Percentiles rank a stretch among this genome's conserved stretches.
These are phyloP conservation scores for Bettongia penicillata DNA, from an alignment of 2,113 vertebrate species.

Conservation along the genomic window DNA sequence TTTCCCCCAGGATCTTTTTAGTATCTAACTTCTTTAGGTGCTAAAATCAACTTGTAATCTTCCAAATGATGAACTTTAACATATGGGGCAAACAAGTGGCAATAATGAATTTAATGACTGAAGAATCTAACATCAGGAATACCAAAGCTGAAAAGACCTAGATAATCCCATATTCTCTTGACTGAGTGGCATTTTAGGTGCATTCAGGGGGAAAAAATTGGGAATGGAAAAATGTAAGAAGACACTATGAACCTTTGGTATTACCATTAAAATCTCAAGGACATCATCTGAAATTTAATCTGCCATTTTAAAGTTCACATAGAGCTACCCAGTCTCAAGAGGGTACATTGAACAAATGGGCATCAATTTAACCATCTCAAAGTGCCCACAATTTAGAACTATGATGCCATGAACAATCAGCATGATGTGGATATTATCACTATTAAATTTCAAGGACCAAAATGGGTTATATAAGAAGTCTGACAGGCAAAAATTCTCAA, in stretches of 20 bases:
- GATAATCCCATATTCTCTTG: background rate
- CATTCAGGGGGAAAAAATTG: background rate
- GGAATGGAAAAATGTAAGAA: background rate
- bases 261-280: background rate
- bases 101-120: background rate
- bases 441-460: background rate
- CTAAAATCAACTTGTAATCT: background rate
- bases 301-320: slow-evolving; percentile 37
- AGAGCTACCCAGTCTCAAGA: slow-evolving; percentile 19
- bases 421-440: background rate
- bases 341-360: slow-evolving; percentile 5
- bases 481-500: background rate
- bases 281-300: slow-evolving; percentile 9
- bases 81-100: background rate
- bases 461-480: background rate
- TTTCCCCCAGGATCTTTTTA: background rate
- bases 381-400: background rate
- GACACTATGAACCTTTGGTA: background rate
- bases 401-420: background rate
- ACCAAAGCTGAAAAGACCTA: background rate
- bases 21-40: background rate
- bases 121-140: background rate
- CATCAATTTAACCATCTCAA: background rate
- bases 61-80: background rate
- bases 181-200: slow-evolving; percentile 16